phyloP scores from a whole-genome alignment of 2,113 vertebrate genomes.

The Felis catus region DNA sequence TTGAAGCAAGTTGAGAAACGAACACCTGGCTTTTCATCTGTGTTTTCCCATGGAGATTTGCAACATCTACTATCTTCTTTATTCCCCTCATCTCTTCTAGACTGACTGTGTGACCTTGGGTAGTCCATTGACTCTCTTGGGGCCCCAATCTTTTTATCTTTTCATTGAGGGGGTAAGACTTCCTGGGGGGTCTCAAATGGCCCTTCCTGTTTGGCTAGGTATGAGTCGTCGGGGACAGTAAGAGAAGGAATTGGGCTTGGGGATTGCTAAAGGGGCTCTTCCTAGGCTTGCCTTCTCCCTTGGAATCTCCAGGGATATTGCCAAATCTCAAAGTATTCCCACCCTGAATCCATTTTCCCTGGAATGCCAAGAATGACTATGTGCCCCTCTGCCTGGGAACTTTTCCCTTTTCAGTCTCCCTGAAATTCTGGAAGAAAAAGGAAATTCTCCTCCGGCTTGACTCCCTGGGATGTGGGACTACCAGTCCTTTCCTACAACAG shows the following conservation, averaged over 20 bases:
- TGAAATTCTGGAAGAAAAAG: background rate
- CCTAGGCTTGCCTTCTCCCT: background rate
- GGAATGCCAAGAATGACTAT: background rate
- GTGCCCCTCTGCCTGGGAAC: background rate
- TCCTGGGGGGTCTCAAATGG: background rate
- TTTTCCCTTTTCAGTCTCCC: conserved; percentile 19
- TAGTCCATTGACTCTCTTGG: background rate
- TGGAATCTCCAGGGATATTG: background rate
- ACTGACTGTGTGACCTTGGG: background rate
- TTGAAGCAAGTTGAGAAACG: conserved; percentile 10
- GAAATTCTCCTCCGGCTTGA: background rate
- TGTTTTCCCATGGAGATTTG: background rate
- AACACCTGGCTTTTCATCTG: background rate
- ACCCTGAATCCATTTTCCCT: background rate
- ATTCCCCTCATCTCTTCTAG: background rate
- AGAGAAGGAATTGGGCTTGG: background rate
- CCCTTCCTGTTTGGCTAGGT: background rate
- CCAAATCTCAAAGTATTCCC: conserved; percentile 7
- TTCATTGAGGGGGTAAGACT: conserved; percentile 1
- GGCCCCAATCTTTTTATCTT: background rate
- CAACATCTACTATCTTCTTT: background rate
- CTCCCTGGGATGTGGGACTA: background rate
- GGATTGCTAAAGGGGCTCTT: background rate
- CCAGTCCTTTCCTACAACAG: background rate
- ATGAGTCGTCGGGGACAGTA: background rate